Evolutionary conservation across 2,888 invertebrate species (phyloP), one percentile per base, ranked within the genome.

Genomic region (Orthonychiurus folsomi): DNA sequence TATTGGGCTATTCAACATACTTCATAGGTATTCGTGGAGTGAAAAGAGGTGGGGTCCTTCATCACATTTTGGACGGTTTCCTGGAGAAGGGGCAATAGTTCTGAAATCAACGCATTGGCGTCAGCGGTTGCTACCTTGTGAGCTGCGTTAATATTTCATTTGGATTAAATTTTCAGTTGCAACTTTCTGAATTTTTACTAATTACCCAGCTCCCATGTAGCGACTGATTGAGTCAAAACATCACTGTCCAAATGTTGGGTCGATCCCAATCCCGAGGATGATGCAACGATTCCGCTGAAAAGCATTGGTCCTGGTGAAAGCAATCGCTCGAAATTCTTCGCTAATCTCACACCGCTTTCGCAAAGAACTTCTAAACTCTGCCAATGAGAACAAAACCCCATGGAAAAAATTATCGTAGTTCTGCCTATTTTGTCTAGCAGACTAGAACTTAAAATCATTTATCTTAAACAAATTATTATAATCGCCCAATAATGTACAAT

Each of bases 311-410:
- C 69, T 26, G 69, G 72, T 5, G 72, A 69, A 47, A 73, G 55
- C 21, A 73, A 61, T 55, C 71, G 66, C 63, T 73, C 72, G 64
- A 73, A 73, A 59, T 73, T 73, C 55, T 73, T 73, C 3, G 72
- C 69, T 47, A 73, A 60, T 28, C 67, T 65, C 28, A 70, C 65
- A 28, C 72, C 72, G 56, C 69, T 70, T 23, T 71, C 72, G 50
- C 72, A 73, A 9, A 73, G 63, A 28, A 69, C 70, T 65, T 73
- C 72, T 56, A 73, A 57, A 64, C 71, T 73, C 72, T 72, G 60
- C n/a, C n/a, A n/a, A 12, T 24, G 26, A 55, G 9, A 24, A 56
- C 25, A 56, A 3, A n/a, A 24, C 2, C 25, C 2, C n/a, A 26
- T 27, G 12, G 2, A 9, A 56, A 26, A 5, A 56, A 18, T 56